phyloP scores from a whole-genome alignment of 2,113 vertebrate genomes.

The Hippocampus comes region DNA sequence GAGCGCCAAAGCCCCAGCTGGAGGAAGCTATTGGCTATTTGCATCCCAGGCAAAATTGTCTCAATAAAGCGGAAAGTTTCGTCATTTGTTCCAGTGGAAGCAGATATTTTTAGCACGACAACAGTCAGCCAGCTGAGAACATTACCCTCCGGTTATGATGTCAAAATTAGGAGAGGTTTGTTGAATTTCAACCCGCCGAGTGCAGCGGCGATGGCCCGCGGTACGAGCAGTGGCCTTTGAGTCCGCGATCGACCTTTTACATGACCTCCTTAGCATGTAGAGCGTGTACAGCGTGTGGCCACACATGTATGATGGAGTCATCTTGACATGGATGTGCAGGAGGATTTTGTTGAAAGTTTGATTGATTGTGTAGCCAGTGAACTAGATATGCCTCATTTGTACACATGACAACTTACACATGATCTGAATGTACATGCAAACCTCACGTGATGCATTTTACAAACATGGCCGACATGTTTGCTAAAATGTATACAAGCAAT shows the following conservation, averaged over 20 bases:
- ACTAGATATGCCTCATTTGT: background rate
- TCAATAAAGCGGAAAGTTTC: constrained; percentile 36
- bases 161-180: constrained; percentile 42
- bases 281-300: constrained; percentile 16
- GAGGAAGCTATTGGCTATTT: constrained; percentile 24
- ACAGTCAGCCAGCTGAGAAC: constrained; percentile 54
- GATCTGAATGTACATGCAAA: background rate
- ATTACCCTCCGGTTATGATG: constrained; percentile 48
- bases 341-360: background rate
- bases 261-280: constrained; percentile 46
- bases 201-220: constrained; percentile 9
- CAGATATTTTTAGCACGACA: constrained; percentile 53
- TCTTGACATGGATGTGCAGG: background rate
- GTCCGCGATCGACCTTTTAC: constrained; percentile 30
- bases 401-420: background rate
- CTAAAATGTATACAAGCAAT: background rate
- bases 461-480: background rate
- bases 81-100: constrained; percentile 33
- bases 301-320: constrained; percentile 2
- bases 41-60: constrained; percentile 26
- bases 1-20: constrained; percentile 36
- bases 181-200: constrained; percentile 36
- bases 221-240: constrained; percentile 41
- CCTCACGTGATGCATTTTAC: background rate
- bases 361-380: background rate